Conservation (phyloP, 2,113 vertebrate species). For the Capreolus pygargus region DNA sequence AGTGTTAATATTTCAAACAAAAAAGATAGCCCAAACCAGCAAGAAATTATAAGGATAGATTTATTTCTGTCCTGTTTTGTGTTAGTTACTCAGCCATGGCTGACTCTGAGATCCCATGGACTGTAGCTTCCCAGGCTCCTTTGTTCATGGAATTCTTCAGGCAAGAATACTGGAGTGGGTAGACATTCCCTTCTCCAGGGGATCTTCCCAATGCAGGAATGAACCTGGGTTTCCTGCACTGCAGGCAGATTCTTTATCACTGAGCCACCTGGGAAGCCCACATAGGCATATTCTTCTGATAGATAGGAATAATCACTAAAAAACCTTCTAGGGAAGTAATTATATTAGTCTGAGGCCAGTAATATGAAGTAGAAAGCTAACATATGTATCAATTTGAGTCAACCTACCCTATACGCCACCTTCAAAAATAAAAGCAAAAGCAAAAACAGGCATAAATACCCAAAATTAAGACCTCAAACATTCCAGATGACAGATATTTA, state of each 20-base stretch:
- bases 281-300: neutral
- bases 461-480: neutral
- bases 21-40: neutral
- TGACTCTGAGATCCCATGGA: neutral
- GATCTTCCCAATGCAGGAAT: neutral
- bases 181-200: neutral
- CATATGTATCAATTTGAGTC: neutral
- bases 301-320: neutral
- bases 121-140: neutral
- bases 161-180: neutral
- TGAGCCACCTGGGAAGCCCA: neutral
- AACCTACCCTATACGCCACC: neutral
- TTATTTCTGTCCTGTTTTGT: neutral
- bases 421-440: slow-evolving; percentile 17
- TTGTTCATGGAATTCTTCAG: neutral
- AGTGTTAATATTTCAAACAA: neutral
- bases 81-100: neutral
- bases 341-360: neutral
- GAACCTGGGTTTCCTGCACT: neutral
- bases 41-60: neutral
- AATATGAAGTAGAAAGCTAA: neutral
- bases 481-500: neutral
- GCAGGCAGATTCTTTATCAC: neutral
- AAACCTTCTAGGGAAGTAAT: neutral
- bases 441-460: neutral